Evolutionary conservation across 1,140 invertebrate genomes (phyloP), one percentile per base, ranked within the genome.

Genomic region (Ceratosolen fusciceps): DNA sequence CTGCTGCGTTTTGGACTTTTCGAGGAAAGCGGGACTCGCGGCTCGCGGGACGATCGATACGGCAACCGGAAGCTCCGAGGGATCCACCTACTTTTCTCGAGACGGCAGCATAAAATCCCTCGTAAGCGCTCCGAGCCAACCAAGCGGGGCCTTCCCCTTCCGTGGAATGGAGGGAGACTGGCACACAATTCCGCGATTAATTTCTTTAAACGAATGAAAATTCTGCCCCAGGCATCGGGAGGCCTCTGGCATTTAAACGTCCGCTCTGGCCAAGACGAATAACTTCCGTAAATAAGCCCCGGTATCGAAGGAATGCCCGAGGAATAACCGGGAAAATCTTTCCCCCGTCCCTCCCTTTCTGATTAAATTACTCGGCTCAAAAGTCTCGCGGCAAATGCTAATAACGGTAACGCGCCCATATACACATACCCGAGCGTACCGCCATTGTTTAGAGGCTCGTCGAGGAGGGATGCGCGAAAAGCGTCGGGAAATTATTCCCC

Each of bases 381-480:
- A 37, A 65, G 37, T 21, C n/a, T n/a, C n/a, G n/a, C n/a, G n/a
- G n/a, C n/a, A n/a, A n/a, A n/a, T n/a, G n/a, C n/a, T n/a, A n/a
- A n/a, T n/a, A n/a, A 24, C 39, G 12, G 5, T 7, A 5, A 43
- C 39, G 12, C 39, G 12, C 39, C 5, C 39, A 43, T 12, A 43
- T 12, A 43, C 39, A 43, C 39, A 43, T 12, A 43, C 39, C 5
- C 5, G 12, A 43, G 39, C 5, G 39, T 43, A 7, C 12, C 5
- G 39, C 39, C 39, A 12, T 43, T 43, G 39, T 43, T 43, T 43
- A 47, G 62, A 39, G 34, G 29, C 3, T 43, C 47, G 72, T 79
- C 74, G 77, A 29, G 16, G 12, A 68, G 21, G 58, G 65, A 79
- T 79, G 52, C 29, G 34, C 77, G 60, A 79, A 74, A 74, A 65